These are phyloP conservation scores for Drosophila prosaltans DNA, from an alignment of 1,140 invertebrate genomes.

Conservation along the genomic window DNA sequence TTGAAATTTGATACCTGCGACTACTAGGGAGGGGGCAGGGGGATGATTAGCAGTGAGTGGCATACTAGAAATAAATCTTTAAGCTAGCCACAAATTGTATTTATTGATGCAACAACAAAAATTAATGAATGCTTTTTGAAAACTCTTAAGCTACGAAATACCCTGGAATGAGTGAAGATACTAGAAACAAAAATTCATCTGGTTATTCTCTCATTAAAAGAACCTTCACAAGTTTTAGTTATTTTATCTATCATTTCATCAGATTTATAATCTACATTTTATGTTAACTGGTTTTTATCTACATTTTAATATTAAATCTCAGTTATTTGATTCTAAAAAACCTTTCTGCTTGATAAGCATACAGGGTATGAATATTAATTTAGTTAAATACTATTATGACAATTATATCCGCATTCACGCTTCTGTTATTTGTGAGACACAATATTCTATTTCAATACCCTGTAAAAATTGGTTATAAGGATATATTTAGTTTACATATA, in stretches of 20 bases:
- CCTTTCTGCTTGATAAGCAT: not conserved
- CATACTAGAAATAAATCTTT: slow-evolving; percentile 1
- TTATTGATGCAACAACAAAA: not conserved
- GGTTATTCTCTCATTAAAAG: not conserved
- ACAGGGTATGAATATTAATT: not conserved
- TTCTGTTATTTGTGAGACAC: not conserved
- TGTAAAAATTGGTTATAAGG: not conserved
- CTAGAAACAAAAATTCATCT: not conserved
- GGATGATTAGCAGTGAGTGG: not conserved
- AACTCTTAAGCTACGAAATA: not conserved
- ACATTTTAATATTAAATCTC: no score
- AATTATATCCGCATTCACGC: not conserved
- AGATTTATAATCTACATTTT: no score
- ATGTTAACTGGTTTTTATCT: no score
- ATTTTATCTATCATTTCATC: no score
- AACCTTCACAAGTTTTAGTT: no score
- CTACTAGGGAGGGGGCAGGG: not conserved
- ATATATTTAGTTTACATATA: no score
- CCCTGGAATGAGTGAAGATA: not conserved
- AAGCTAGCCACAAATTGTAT: slow-evolving; percentile 16
- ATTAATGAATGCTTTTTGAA: not conserved
- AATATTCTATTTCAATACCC: not conserved
- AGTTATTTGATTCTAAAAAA: no score
- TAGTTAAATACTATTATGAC: not conserved
- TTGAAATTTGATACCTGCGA: slow-evolving; percentile 35